phyloP scores from a whole-genome alignment of 37 sponge, comb jelly and placozoan species.

The Halichondria panicea region DNA sequence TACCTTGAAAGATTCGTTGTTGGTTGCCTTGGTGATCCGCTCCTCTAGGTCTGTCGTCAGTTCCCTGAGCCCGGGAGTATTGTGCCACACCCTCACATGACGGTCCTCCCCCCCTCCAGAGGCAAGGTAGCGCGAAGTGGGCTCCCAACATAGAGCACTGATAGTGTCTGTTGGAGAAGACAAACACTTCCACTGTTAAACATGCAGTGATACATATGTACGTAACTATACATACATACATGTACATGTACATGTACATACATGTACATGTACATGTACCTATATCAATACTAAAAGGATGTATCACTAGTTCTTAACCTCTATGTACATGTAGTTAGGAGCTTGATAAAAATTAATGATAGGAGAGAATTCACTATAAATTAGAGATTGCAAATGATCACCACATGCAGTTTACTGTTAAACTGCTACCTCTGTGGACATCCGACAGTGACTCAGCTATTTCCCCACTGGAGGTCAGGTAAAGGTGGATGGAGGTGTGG shows the following conservation, averaged over 20 bases:
- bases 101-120: conserved; percentile 76
- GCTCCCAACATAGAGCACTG: conserved; percentile 61
- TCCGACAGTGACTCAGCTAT: conserved; percentile 35
- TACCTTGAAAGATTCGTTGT: conserved; percentile 74
- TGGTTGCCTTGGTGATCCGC: conserved; percentile 48
- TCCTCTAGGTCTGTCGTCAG: conserved; percentile 42
- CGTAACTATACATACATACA: too few relatives aligned
- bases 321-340: too few relatives aligned
- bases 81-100: conserved; percentile 80
- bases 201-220: too few relatives aligned
- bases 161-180: conserved; percentile 36
- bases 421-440: conserved; percentile 71
- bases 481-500: conserved; percentile 53
- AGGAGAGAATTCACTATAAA: too few relatives aligned
- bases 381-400: too few relatives aligned
- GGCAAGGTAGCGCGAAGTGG: conserved; percentile 51
- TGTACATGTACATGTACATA: neutral
- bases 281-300: neutral
- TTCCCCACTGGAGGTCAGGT: conserved; percentile 37
- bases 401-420: too few relatives aligned
- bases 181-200: too few relatives aligned
- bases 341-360: too few relatives aligned
- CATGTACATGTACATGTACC: neutral
- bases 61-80: conserved; percentile 59
- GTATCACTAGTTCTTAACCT: neutral